Evolutionary conservation across 2,113 vertebrate species (phyloP).

Genomic region (Chroicocephalus ridibundus): DNA sequence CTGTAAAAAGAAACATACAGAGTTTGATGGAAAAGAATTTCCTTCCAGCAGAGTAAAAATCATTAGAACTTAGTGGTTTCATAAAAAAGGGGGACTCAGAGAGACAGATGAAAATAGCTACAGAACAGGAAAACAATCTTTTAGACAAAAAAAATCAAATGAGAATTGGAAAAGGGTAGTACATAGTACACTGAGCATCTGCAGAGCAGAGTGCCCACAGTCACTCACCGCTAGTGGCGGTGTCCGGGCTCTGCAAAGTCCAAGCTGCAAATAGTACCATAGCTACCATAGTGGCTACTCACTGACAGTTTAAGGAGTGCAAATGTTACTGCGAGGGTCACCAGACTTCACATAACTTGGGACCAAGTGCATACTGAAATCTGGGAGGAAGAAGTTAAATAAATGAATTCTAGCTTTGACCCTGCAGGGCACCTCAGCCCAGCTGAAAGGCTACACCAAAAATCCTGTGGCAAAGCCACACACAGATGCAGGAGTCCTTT

Average conservation of each 20-base stretch:
- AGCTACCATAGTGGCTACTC: neutral
- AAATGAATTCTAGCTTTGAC: neutral
- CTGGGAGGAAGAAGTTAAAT: neutral
- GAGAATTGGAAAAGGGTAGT: neutral
- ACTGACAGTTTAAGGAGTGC: neutral
- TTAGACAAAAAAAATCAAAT: neutral
- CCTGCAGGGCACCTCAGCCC: neutral
- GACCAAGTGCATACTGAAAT: neutral
- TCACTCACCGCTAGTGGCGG: too few species aligned
- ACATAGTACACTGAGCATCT: fast-evolving
- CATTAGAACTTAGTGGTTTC: neutral
- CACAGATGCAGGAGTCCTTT: neutral
- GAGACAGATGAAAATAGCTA: neutral
- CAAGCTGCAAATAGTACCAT: neutral
- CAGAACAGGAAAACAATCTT: neutral
- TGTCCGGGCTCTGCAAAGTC: neutral
- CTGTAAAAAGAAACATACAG: neutral
- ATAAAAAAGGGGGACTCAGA: neutral
- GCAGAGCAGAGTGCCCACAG: neutral
- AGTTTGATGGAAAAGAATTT: neutral
- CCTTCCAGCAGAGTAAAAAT: neutral
- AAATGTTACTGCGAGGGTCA: neutral
- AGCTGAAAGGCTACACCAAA: neutral
- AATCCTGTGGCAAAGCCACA: neutral
- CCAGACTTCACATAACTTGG: neutral